Evolutionary conservation across 1,140 invertebrate species (phyloP), one percentile per base, ranked within the genome.

Genomic region (Gryllus bimaculatus): DNA sequence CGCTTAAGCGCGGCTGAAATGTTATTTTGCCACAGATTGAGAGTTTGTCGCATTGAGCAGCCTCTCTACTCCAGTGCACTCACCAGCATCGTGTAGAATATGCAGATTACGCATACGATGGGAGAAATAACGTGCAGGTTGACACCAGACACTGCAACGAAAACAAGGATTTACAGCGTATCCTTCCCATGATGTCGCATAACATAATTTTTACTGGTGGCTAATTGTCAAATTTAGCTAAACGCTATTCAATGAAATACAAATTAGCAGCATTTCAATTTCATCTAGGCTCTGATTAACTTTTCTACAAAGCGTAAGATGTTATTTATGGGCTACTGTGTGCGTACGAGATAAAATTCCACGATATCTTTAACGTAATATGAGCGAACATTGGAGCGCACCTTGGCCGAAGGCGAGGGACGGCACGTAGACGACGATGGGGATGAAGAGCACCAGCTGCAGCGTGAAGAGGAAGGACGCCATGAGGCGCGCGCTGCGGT

Each of bases 401-500:
- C 84, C 84, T 85, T 85, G 83, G 78, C 81, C 83, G 47, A 86
- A 83, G 5, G 85, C 84, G 39, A 86, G 79, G 7, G 85, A 84
- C 8, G 85, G 85, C 8, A 85, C 83, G 75, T 86, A 86, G 12
- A 86, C 84, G 0, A 86, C 85, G 15, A 86, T 81, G 8, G 84
- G 82, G 74, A 86, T 84, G 75, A 84, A 85, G 49, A 84, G 76
- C 12, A 85, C 8, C 10, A 79, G 12, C 13, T 73, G 47, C 20
- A 81, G 10, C 8, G 78, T 78, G 79, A 90, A 93, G 74, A 93
- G 87, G 66, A 89, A 87, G 0, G 92, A 93, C 0, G 89, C 91
- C 13, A 92, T 82, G 5, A 87, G 83, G 73, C 91, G 85, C 0
- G 92, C 89, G 0, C 87, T 84, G 80, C 88, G 88, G 76, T 90